Base-by-base conservation (phyloP, 37 sponge, comb jelly and placozoan genomes). In the Trichoplax adhaerens region DNA sequence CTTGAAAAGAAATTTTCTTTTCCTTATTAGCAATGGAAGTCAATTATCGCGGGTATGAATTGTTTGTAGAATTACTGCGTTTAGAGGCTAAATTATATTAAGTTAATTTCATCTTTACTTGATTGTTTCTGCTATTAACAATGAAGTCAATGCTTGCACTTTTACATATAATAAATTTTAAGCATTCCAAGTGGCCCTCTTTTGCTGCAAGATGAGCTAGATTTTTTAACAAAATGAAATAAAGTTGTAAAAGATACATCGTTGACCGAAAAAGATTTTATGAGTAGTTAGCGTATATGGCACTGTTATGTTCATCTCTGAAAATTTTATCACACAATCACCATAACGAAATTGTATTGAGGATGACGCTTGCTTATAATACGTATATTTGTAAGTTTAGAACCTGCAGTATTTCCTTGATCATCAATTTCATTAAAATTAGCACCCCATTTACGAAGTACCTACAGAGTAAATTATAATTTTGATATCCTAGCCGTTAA, bases 201-300 rank as follows among this genome's bases (percentile, higher is more conserved):
- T 57, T 66, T 48, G 87, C 90, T 8, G 90, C 83, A 1, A 86
- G 61, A 71, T 89, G 90, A n/a, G 86, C 90, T 58, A 72, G 78
- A 52, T 55, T 3, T 50, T 52, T 50, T 66, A 66, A 50, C 52
- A 50, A 66, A 50, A 66, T 10, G 5, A 50, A 5, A 12, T 50
- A 7, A 5, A 5, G 50, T 50, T 66, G 50, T 52, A 5, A 8
- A 6, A 66, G 47, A 6, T 66, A 66, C 50, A 52, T 52, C 47
- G 50, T 50, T 5, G 47, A 66, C 68, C 6, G 8, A 66, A 66
- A 7, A 7, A 5, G 7, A 66, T 66, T 29, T 8, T 8, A 66
- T 66, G 50, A 7, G 50, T 0, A 66, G 6, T 50, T 8, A 66
- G 50, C 10, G 68, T 66, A 66, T 50, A 8, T 5, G 7, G 12